These are phyloP conservation scores for Sylvicapra grimmia DNA, from an alignment of 2,113 vertebrate genomes.

Conservation along the genomic window DNA sequence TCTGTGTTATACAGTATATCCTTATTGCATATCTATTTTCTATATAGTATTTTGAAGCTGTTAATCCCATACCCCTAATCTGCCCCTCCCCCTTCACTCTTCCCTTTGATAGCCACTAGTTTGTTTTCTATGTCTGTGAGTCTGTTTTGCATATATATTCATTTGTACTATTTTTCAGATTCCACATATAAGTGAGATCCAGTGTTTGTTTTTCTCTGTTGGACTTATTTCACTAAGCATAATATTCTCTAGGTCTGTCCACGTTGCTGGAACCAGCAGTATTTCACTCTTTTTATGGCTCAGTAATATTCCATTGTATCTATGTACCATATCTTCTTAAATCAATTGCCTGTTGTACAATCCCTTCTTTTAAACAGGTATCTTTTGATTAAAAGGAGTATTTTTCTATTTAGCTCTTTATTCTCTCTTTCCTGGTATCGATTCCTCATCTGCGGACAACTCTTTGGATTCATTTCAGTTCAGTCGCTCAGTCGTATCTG, in stretches of 20 bases:
- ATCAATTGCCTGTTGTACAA: background rate
- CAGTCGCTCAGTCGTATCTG: too few relatives aligned
- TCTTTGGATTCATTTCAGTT: background rate
- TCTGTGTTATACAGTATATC: background rate
- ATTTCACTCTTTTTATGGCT: background rate
- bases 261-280: background rate
- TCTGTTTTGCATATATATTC: background rate
- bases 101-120: background rate
- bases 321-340: background rate
- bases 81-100: background rate
- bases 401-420: conserved; percentile 6
- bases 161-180: background rate
- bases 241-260: background rate
- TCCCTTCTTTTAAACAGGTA: background rate
- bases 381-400: conserved; percentile 1
- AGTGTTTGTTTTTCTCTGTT: background rate
- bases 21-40: background rate
- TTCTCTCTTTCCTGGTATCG: background rate
- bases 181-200: background rate
- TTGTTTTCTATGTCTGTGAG: background rate
- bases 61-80: background rate
- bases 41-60: background rate
- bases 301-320: background rate
- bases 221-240: background rate
- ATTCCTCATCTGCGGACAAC: background rate